Evolutionary conservation across 2,888 invertebrate genomes (phyloP), one percentile per base, ranked within the genome.

Genomic region (Pandemis heparana): DNA sequence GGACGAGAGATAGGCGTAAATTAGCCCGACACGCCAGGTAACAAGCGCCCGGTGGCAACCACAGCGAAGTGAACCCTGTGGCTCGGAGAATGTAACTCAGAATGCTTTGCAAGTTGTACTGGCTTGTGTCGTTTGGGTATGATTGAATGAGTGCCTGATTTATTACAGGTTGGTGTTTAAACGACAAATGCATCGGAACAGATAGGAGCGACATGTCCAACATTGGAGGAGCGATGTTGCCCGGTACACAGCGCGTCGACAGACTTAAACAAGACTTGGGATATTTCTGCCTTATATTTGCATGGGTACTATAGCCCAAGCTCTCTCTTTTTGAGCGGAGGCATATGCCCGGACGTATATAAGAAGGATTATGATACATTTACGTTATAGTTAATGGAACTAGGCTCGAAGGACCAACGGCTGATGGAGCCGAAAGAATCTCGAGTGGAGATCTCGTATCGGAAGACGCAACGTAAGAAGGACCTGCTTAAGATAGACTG

Each of bases 131-230:
- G 43, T 85, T 86, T 78, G 51, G 77, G 62, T 12, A 70, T 74
- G 75, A 71, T 75, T 74, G 69, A 77, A 74, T 78, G 76, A 75
- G 82, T 86, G 89, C 88, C 92, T 94, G 94, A 94, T 94, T 94
- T 94, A 94, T 94, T 94, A 92, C 91, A 92, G 93, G 92, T 94
- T 92, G 94, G 92, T 94, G 93, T 93, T 92, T 94, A 94, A 94
- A 94, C 93, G 94, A 94, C 94, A 94, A 94, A 94, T 94, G 94
- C 94, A 94, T 94, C 92, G 93, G 89, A 93, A 93, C 92, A 92
- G 94, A 94, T 94, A 94, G 92, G 91, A 92, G 92, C 92, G 92
- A 94, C 93, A 94, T 93, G 93, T 94, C 88, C 87, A 90, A 93
- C 93, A 94, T 92, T 88, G 90, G 92, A 91, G 92, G 92, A 92